Evolutionary conservation across 2,797 vertebrate species (phyloP).

Genomic region (Decapterus maruadsi): DNA sequence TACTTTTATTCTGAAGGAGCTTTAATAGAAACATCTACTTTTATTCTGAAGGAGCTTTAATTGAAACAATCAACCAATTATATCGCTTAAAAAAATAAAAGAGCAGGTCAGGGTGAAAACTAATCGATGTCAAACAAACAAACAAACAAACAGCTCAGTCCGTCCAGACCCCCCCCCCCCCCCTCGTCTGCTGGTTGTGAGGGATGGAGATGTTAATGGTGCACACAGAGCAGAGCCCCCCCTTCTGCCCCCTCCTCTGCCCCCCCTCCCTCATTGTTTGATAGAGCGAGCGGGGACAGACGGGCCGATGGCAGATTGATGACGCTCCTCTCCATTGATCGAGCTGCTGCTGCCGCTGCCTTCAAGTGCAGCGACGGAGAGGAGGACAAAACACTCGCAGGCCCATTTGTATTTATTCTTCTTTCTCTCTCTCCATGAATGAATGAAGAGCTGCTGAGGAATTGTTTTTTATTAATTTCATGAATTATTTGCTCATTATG

Average conservation of each 20-base stretch:
- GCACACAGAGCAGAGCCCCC: conserved; percentile 35
- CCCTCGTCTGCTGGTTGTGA: conserved; percentile 5
- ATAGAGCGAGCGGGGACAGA: conserved; percentile 68
- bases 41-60: too few species aligned
- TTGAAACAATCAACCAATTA: too few species aligned
- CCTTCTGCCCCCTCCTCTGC: conserved; percentile 14
- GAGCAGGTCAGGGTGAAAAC: too few species aligned
- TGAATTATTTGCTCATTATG: conserved; percentile 98
- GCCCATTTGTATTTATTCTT: conserved; percentile 81
- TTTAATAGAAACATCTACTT: too few species aligned
- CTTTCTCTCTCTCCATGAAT: conserved; percentile 42
- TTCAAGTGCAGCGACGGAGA: conserved; percentile 47
- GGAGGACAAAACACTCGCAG: conserved; percentile 68
- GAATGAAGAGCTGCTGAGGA: conserved; percentile 82
- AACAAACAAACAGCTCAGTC: too few species aligned
- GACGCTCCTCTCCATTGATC: conserved; percentile 65
- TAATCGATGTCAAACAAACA: too few species aligned
- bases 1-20: too few species aligned
- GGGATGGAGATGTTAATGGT: conserved; percentile 60
- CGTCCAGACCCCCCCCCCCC: neutral
- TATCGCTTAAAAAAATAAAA: too few species aligned
- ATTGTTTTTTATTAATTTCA: conserved; percentile 96
- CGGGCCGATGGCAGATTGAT: conserved; percentile 72
- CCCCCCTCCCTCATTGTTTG: conserved; percentile 45
- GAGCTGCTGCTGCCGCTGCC: conserved; percentile 39